phyloP scores from a whole-genome alignment of 2,888 invertebrate species.

The Timema cristinae region DNA sequence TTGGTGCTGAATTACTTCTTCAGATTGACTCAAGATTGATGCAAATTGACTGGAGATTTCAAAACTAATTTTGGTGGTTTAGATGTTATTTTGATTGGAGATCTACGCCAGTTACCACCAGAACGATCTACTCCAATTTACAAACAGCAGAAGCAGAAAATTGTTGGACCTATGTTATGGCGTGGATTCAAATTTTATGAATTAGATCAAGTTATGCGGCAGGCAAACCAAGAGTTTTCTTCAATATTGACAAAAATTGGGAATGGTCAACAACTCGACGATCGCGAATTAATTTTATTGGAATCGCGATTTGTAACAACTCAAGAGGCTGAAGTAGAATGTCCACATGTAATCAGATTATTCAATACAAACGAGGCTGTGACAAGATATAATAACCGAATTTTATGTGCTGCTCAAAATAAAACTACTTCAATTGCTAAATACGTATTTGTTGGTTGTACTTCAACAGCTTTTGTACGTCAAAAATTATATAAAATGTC shows the following conservation, averaged over 20 bases:
- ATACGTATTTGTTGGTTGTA: no score
- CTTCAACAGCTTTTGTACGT: no score
- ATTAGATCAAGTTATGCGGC: no score
- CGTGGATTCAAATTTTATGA: no score
- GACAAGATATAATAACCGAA: slow-evolving; percentile 36
- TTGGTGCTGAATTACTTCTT: no score
- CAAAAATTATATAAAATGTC: no score
- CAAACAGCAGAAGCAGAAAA: slow-evolving; percentile 34
- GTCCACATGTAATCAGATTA: slow-evolving; percentile 36
- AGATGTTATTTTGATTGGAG: slow-evolving; percentile 41
- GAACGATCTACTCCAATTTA: slow-evolving; percentile 39
- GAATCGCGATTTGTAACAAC: no score
- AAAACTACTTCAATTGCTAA: slow-evolving; percentile 32
- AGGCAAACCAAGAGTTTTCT: no score
- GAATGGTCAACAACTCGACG: no score
- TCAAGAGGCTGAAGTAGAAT: no score
- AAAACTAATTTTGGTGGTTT: slow-evolving; percentile 40
- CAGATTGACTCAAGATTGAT: slow-evolving; percentile 38
- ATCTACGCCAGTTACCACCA: slow-evolving; percentile 42
- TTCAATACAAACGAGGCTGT: slow-evolving; percentile 37
- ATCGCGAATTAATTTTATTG: no score
- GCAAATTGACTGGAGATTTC: slow-evolving; percentile 40
- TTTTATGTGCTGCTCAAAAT: slow-evolving; percentile 25
- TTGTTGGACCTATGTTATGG: slow-evolving; percentile 35
- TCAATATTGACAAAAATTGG: no score